phyloP scores from a whole-genome alignment of 2,113 vertebrate genomes.

The Drymodes brunneopygia region DNA sequence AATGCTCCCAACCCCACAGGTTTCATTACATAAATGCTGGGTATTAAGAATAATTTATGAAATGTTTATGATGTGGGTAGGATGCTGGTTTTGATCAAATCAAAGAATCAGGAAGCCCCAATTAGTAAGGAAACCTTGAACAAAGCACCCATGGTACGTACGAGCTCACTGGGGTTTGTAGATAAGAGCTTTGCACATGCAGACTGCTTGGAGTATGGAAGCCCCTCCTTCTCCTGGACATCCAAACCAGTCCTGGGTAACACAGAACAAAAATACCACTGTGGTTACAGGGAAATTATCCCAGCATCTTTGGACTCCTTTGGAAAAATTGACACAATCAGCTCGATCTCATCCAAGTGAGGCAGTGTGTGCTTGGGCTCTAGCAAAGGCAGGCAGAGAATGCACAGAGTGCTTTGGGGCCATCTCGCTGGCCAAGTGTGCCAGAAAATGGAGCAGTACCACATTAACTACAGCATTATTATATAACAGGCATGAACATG shows the following conservation, averaged over 20 bases:
- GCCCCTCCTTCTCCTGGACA: neutral
- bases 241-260: neutral
- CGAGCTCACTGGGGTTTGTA: neutral
- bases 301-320: neutral
- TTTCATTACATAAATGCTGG: neutral
- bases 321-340: neutral
- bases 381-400: neutral
- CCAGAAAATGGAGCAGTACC: neutral
- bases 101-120: neutral
- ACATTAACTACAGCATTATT: neutral
- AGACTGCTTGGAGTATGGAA: neutral
- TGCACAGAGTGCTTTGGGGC: neutral
- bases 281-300: neutral
- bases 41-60: neutral
- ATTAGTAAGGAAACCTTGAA: neutral
- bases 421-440: neutral
- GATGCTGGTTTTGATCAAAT: neutral
- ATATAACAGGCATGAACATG: neutral
- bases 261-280: neutral
- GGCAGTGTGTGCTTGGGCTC: neutral
- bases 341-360: neutral
- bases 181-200: neutral
- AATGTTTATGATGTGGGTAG: neutral
- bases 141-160: neutral
- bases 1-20: neutral